Evolutionary conservation across 35 echinoderm and acorn worm species (phyloP).

Genomic region (Ophioderma brevispina): DNA sequence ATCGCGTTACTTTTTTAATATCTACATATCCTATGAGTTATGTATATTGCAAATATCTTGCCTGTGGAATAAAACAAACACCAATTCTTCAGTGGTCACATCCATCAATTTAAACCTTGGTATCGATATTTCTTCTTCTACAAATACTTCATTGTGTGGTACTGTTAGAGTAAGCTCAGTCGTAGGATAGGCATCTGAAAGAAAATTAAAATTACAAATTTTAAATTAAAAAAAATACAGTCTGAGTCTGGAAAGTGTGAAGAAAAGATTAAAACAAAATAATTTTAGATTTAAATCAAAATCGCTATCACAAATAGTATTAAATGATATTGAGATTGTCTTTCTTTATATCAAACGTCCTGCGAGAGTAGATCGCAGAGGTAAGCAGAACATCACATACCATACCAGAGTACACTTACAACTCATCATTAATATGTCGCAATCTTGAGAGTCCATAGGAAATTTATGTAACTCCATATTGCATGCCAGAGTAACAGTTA

Average conservation of each 20-base stretch:
- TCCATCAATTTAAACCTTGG: background rate
- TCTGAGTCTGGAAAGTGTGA: too few relatives aligned
- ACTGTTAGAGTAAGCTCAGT: background rate
- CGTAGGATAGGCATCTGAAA: background rate
- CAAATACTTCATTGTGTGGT: background rate
- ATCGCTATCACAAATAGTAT: too few relatives aligned
- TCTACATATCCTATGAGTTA: too few relatives aligned
- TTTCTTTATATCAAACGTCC: background rate
- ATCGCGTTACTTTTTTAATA: too few relatives aligned
- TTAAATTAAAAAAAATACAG: background rate
- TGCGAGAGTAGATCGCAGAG: background rate
- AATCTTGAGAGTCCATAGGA: slow-evolving; percentile 62
- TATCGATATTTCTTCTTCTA: background rate
- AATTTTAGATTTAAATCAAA: too few relatives aligned
- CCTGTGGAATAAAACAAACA: background rate
- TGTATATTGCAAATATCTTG: background rate
- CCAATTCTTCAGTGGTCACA: background rate
- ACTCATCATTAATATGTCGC: slow-evolving; percentile 32
- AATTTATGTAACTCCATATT: slow-evolving; percentile 59
- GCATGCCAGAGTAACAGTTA: slow-evolving; percentile 54
- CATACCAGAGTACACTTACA: too few relatives aligned
- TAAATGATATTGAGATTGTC: background rate
- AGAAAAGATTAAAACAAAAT: too few relatives aligned
- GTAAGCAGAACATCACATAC: too few relatives aligned
- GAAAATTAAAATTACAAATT: background rate